Base-by-base conservation (phyloP, 2,888 invertebrate genomes). In the Folsomia manolachei region DNA sequence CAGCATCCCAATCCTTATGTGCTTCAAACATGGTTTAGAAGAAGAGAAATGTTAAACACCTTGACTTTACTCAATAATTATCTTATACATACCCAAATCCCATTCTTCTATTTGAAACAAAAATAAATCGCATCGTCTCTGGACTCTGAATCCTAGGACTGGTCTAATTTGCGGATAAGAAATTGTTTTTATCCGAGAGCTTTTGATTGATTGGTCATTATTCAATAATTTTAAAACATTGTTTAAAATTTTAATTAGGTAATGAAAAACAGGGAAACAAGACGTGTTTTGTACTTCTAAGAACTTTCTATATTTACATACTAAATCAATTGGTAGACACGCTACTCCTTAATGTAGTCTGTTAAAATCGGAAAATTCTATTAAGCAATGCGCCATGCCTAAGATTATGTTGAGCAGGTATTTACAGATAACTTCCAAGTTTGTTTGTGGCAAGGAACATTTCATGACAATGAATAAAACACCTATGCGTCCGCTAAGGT, bases 21-120 rank as follows among this genome's bases (percentile, higher is more conserved):
- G 95, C 86, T 95, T 95, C 87, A 97, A 96, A 86, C 96, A 97
- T 82, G 97, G 96, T 77, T 89, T 97, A 76, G 89, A 91, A 71
- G 96, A 95, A 85, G 97, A 97, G 86, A 97, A 98, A 86, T 94
- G 93, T 87, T 95, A 93, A 82, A 63, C 64, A 25, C 62, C 52
- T 62, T 63, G 65, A 65, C 51, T 61, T 61, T 70, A 67, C 70
- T 73, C 51, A 60, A 67, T 24, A 52, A 62, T 7, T 56, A 14
- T 56, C 21, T 39, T 39, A 39, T 39, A 39, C 39, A 39, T 39
- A 39, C 39, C 39, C 39, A n/a, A n/a, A n/a, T n/a, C 26, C 25
- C 62, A 62, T n/a, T 56, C 56, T 62, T 62, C 25, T 64, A 64
- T 27, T 4, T 27, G 61, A 73, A 72, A 71, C 70, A 70, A 72